These are phyloP conservation scores for Hetaerina americana DNA, from an alignment of 1,140 invertebrate species.

Conservation along the genomic window DNA sequence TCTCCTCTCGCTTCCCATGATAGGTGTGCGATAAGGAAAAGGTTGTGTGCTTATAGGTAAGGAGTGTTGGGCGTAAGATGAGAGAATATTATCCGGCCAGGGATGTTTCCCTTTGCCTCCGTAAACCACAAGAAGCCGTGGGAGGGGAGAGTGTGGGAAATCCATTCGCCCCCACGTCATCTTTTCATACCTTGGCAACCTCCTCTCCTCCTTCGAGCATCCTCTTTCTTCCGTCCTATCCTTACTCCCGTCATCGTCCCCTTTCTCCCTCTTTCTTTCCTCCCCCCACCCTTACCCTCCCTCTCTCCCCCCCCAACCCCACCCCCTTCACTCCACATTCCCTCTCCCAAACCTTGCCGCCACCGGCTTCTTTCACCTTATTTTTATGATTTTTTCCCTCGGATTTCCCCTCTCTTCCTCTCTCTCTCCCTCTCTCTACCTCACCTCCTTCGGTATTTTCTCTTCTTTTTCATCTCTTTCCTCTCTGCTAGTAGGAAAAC, in stretches of 20 bases:
- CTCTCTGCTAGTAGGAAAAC: not conserved
- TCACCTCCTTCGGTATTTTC: not conserved
- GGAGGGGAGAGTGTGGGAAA: conserved; percentile 16
- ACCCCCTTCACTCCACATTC: conserved; percentile 7
- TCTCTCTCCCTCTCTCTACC: too few relatives aligned
- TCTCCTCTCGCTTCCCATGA: not conserved
- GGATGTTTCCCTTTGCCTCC: not conserved
- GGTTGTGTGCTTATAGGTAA: not conserved
- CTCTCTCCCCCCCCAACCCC: conserved; percentile 6
- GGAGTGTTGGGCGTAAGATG: not conserved
- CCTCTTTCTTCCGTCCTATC: too few relatives aligned
- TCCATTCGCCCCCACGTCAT: too few relatives aligned
- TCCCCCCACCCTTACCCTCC: conserved; percentile 12
- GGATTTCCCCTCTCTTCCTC: conserved; percentile 5
- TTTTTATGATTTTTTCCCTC: conserved; percentile 9
- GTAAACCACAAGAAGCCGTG: not conserved
- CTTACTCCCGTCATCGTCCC: too few relatives aligned
- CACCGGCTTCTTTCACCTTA: conserved; percentile 13
- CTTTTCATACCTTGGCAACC: too few relatives aligned
- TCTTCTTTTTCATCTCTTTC: conserved; percentile 1
- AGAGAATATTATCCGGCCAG: conserved; percentile 2
- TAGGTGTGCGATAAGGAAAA: conserved; percentile 3
- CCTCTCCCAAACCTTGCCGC: conserved; percentile 7
- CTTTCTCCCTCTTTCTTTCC: conserved; percentile 6
- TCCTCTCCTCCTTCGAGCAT: too few relatives aligned